Conservation (phyloP, 2,888 invertebrate genomes). For the Drosophila meridionalis region DNA sequence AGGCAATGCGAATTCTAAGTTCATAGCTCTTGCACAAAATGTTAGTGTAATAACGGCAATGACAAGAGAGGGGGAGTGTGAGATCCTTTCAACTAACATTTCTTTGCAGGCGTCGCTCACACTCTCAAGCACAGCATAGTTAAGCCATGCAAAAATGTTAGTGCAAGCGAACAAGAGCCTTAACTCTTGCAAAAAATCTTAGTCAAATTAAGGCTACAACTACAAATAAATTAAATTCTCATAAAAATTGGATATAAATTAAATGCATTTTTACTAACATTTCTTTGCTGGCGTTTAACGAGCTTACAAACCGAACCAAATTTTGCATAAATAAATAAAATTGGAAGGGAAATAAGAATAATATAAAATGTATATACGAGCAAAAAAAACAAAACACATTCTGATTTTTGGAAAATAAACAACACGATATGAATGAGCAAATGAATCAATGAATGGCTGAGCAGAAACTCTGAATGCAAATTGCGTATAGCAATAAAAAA, state of each 20-base stretch:
- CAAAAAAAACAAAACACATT: slow-evolving; percentile 43
- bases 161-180: not conserved
- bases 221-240: not conserved
- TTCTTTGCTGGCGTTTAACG: slow-evolving; percentile 40
- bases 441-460: slow-evolving; percentile 67
- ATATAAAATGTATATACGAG: slow-evolving; percentile 11
- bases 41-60: not conserved
- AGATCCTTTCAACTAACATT: not conserved
- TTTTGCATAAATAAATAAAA: slow-evolving; percentile 75
- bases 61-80: not conserved
- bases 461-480: slow-evolving; percentile 39
- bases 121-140: not conserved
- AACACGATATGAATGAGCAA: slow-evolving; percentile 72
- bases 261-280: slow-evolving; percentile 39
- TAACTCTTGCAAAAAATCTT: not conserved
- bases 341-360: slow-evolving; percentile 19
- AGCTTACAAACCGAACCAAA: slow-evolving; percentile 53
- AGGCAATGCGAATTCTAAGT: not conserved
- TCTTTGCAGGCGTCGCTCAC: not conserved
- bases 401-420: slow-evolving; percentile 66
- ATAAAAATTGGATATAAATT: rapidly evolving
- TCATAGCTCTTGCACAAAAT: not conserved
- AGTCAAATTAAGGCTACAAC: not conserved
- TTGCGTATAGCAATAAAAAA: slow-evolving; percentile 14
- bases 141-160: slow-evolving; percentile 35